Percentiles rank a stretch among this genome's conserved stretches.
Evolutionary conservation across 1,140 invertebrate species (phyloP).

Genomic region (Chironomus striatipennis): DNA sequence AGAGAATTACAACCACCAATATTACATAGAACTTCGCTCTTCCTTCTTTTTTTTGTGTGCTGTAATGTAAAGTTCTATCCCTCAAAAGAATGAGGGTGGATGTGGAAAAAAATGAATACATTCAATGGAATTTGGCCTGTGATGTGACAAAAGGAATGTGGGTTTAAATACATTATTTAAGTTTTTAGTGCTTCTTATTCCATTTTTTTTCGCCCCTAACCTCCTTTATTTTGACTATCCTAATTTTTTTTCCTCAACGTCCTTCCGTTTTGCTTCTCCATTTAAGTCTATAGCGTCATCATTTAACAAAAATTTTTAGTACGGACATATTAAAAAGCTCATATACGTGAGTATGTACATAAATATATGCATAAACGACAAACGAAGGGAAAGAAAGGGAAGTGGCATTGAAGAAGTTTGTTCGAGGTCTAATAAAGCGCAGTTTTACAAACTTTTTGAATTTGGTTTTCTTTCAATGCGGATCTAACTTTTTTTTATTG

Average conservation of each 20-base stretch:
- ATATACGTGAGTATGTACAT: neutral
- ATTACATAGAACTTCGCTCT: no score
- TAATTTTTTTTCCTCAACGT: neutral
- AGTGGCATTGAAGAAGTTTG: no score
- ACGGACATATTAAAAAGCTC: neutral
- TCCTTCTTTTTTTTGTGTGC: neutral
- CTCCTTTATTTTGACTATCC: neutral
- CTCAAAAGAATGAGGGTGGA: neutral
- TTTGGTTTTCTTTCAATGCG: no score
- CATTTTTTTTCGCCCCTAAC: neutral
- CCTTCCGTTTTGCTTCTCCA: neutral
- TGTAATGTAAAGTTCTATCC: neutral
- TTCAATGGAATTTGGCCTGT: neutral
- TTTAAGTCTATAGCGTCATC: neutral
- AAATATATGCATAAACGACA: no score
- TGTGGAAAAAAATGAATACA: neutral
- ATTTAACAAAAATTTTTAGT: neutral
- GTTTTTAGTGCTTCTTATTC: neutral
- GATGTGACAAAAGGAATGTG: constrained; percentile 7
- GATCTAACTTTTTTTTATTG: no score
- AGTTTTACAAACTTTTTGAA: no score
- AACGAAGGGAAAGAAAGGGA: no score
- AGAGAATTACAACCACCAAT: no score
- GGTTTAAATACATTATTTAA: constrained; percentile 15
- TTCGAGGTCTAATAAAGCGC: no score